phyloP scores from a whole-genome alignment of 2,797 vertebrate genomes.

The Bucorvus abyssinicus region DNA sequence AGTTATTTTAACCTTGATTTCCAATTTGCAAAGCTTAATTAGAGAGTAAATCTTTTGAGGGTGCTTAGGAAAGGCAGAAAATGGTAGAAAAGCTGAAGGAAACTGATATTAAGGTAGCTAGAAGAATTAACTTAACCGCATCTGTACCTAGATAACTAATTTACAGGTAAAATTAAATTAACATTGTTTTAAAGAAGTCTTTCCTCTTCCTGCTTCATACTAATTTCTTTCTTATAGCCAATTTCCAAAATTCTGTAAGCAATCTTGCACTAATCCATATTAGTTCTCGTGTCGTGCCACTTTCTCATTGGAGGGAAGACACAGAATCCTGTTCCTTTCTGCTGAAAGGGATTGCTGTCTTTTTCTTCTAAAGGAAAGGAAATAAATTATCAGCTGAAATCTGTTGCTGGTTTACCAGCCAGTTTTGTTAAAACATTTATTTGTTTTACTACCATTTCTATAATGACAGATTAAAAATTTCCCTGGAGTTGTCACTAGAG shows the following conservation, averaged over 20 bases:
- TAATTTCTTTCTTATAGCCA: neutral
- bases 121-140: neutral
- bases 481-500: neutral
- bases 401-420: neutral
- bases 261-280: neutral
- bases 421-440: neutral
- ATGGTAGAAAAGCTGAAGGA: neutral
- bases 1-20: neutral
- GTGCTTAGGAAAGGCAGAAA: neutral
- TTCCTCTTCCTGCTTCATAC: neutral
- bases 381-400: neutral
- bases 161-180: neutral
- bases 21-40: neutral
- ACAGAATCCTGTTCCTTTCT: neutral
- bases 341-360: neutral
- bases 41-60: neutral
- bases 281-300: neutral
- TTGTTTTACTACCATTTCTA: neutral
- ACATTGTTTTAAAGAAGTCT: neutral
- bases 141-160: neutral
- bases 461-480: neutral
- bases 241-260: neutral
- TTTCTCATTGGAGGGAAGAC: neutral
- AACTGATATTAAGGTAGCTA: neutral
- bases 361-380: neutral